Evolutionary conservation across 2,888 invertebrate genomes (phyloP).

Genomic region (Amblyjoppa proteus): DNA sequence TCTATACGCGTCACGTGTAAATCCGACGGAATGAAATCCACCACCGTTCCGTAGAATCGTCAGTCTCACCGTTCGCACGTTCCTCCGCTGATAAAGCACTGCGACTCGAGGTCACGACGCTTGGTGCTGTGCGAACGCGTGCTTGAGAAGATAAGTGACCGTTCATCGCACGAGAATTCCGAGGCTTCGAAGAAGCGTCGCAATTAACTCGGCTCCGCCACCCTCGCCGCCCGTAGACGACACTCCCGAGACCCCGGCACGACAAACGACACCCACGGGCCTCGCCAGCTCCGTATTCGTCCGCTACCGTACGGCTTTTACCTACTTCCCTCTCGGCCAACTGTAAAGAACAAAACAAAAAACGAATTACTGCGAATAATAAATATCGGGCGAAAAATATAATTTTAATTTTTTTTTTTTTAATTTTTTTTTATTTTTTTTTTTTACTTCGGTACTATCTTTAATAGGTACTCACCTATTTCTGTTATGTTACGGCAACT

Average conservation of each 20-base stretch:
- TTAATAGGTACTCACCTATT: too few relatives aligned
- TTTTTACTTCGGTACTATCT: too few relatives aligned
- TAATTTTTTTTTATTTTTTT: too few relatives aligned
- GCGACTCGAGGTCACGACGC: neutral
- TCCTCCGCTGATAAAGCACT: constrained; percentile 11
- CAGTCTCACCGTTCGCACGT: neutral
- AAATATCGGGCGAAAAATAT: constrained; percentile 26
- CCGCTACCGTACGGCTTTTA: neutral
- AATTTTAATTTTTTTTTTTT: neutral
- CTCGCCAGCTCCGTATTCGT: neutral
- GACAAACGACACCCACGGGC: constrained; percentile 31
- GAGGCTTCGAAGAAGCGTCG: constrained; percentile 47
- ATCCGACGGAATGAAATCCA: neutral
- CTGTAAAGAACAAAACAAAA: neutral
- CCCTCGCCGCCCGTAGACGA: constrained; percentile 30
- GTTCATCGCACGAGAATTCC: constrained; percentile 34
- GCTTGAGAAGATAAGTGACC: constrained; percentile 42
- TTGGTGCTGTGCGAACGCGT: neutral
- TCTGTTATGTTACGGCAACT: too few relatives aligned
- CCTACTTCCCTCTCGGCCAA: neutral
- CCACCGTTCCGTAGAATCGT: neutral
- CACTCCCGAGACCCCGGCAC: constrained; percentile 30
- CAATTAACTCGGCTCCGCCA: constrained; percentile 49
- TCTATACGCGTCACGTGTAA: neutral
- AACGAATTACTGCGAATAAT: constrained; percentile 2